Percentiles rank a stretch among this genome's conserved stretches.
These are phyloP conservation scores for Pollenia amentaria DNA, from an alignment of 2,888 invertebrate species.

Conservation along the genomic window DNA sequence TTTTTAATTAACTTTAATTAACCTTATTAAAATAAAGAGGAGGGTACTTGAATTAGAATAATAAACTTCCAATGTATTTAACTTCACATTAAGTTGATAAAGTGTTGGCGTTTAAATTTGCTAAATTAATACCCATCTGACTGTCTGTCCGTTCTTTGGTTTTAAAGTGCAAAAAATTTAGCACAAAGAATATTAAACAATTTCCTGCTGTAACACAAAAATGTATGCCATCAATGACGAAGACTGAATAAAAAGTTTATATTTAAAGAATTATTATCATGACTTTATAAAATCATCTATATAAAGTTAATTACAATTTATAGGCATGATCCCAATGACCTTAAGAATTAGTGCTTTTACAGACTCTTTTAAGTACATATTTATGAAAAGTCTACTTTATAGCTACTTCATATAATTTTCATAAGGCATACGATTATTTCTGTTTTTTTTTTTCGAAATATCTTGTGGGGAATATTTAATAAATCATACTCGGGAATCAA, in stretches of 20 bases:
- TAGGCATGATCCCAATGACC: conserved; percentile 65
- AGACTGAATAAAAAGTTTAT: not conserved
- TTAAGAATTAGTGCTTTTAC: conserved; percentile 41
- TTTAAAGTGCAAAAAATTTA: conserved; percentile 8
- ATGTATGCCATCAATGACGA: not conserved
- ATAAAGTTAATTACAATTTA: conserved; percentile 63
- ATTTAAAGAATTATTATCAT: conserved; percentile 45
- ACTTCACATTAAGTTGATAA: too few relatives aligned
- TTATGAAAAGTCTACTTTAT: not conserved
- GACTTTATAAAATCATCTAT: conserved; percentile 37
- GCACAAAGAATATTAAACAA: conserved; percentile 44
- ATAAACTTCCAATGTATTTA: not conserved
- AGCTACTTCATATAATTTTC: conserved; percentile 33
- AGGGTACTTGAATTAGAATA: conserved; percentile 18
- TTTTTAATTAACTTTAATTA: not conserved
- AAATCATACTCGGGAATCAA: conserved; percentile 42
- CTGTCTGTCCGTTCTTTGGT: not conserved
- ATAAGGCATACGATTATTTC: conserved; percentile 32
- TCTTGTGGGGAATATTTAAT: conserved; percentile 29
- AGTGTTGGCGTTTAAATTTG: not conserved
- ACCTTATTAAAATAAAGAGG: not conserved
- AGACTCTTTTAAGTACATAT: not conserved
- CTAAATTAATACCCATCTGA: not conserved
- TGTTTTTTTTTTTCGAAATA: conserved; percentile 2
- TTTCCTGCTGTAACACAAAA: conserved; percentile 17